Percentiles rank a stretch among this genome's conserved stretches.
phyloP scores from a whole-genome alignment of 2,888 invertebrate species.

The Amphipoea oculea region DNA sequence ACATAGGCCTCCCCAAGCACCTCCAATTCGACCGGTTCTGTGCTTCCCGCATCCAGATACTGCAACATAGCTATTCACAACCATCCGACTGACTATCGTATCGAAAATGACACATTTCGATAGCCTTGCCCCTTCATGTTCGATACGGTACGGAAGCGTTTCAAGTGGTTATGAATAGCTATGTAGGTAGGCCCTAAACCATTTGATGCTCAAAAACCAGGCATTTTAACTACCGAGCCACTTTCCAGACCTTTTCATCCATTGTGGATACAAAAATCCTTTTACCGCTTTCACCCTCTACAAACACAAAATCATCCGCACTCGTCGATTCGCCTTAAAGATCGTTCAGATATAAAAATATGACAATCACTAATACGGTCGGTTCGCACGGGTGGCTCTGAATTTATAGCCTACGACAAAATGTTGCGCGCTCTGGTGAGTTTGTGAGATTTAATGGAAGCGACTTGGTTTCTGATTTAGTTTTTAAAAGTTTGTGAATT shows the following conservation, averaged over 20 bases:
- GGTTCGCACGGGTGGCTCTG: conserved; percentile 41
- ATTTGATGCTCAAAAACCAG: background rate
- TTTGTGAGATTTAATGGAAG: conserved; percentile 47
- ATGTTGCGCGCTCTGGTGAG: conserved; percentile 40
- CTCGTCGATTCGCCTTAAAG: conserved; percentile 38
- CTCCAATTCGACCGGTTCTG: too few relatives aligned
- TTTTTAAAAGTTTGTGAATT: background rate
- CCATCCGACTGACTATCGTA: too few relatives aligned
- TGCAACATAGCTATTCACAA: too few relatives aligned
- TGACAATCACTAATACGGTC: conserved; percentile 58
- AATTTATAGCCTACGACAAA: conserved; percentile 51
- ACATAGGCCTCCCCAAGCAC: too few relatives aligned
- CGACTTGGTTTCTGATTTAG: conserved; percentile 24
- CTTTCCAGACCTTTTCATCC: background rate
- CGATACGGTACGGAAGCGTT: too few relatives aligned
- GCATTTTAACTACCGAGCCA: background rate
- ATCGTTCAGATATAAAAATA: conserved; percentile 51
- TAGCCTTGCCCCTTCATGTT: too few relatives aligned
- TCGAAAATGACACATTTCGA: too few relatives aligned
- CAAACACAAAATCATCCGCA: conserved; percentile 38
- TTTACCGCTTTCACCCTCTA: conserved; percentile 15
- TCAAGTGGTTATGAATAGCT: too few relatives aligned
- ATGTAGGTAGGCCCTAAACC: too few relatives aligned
- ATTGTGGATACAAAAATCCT: conserved; percentile 30
- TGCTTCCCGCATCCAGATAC: too few relatives aligned